Conservation (phyloP, 2,888 invertebrate species). For the Amorpha juglandis region DNA sequence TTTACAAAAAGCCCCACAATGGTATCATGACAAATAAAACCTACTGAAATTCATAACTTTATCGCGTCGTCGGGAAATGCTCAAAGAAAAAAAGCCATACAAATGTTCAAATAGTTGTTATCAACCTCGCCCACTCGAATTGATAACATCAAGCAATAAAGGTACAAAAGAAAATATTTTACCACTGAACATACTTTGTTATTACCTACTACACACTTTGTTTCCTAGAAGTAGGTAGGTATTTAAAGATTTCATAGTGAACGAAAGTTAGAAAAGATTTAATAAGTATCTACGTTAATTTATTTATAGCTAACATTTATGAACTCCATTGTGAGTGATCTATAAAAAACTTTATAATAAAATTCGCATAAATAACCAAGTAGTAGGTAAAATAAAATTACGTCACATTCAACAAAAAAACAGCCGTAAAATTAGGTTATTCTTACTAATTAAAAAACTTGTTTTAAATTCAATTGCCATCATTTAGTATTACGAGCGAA, state of each 20-base stretch:
- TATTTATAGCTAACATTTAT: no score
- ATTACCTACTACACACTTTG: background rate
- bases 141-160: constrained; percentile 25
- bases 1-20: constrained; percentile 15
- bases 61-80: constrained; percentile 45
- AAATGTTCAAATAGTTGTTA: constrained; percentile 26
- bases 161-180: constrained; percentile 22
- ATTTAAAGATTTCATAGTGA: background rate
- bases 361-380: background rate
- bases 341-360: no score
- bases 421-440: background rate
- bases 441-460: background rate
- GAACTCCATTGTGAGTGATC: no score
- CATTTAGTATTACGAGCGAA: constrained; percentile 10
- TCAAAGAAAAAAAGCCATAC: constrained; percentile 47
- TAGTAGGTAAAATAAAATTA: background rate
- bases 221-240: background rate
- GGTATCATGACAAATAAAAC: background rate
- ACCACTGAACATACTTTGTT: background rate
- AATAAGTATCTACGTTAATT: no score
- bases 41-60: constrained; percentile 8
- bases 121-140: constrained; percentile 28
- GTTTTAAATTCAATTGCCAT: background rate
- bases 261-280: no score
- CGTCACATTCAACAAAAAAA: background rate